Evolutionary conservation across 1,140 invertebrate species (phyloP).

Genomic region (Zaprionus africanus): DNA sequence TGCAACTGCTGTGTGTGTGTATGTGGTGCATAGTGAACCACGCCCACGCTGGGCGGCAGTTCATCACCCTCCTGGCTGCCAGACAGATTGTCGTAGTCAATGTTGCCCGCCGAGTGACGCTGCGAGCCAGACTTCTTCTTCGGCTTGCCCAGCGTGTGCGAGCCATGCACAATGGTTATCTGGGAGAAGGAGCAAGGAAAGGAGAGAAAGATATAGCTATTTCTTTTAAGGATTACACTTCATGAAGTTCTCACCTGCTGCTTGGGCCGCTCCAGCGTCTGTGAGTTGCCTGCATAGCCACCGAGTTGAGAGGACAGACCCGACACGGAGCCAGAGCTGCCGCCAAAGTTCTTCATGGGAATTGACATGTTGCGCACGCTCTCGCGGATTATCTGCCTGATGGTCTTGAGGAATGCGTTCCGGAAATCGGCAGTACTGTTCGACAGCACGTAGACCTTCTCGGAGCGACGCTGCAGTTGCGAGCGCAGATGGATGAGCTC

Average conservation of each 20-base stretch:
- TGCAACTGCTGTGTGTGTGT: conserved; percentile 63
- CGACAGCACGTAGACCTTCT: conserved; percentile 98
- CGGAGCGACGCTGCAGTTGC: conserved; percentile 95
- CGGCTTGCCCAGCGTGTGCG: conserved; percentile 89
- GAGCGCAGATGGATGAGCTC: conserved; percentile 97
- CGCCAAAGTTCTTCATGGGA: conserved; percentile 90
- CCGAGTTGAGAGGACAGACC: conserved; percentile 72
- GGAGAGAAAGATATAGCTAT: background rate
- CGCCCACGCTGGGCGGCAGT: conserved; percentile 79
- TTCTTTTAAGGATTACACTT: background rate
- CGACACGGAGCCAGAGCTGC: conserved; percentile 80
- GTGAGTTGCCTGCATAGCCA: conserved; percentile 85
- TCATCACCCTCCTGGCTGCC: conserved; percentile 86
- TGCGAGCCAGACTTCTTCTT: conserved; percentile 91
- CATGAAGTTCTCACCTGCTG: conserved; percentile 83
- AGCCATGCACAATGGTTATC: conserved; percentile 88
- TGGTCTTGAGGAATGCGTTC: conserved; percentile 97
- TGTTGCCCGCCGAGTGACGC: conserved; percentile 94
- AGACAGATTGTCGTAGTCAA: conserved; percentile 92
- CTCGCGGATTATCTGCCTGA: conserved; percentile 97
- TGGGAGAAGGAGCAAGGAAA: conserved; percentile 51
- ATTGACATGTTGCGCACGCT: conserved; percentile 97
- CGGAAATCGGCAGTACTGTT: conserved; percentile 98
- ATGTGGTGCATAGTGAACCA: conserved; percentile 73
- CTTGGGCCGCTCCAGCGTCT: conserved; percentile 87